These are phyloP conservation scores for Acleris holmiana DNA, from an alignment of 2,888 invertebrate species.

Conservation along the genomic window DNA sequence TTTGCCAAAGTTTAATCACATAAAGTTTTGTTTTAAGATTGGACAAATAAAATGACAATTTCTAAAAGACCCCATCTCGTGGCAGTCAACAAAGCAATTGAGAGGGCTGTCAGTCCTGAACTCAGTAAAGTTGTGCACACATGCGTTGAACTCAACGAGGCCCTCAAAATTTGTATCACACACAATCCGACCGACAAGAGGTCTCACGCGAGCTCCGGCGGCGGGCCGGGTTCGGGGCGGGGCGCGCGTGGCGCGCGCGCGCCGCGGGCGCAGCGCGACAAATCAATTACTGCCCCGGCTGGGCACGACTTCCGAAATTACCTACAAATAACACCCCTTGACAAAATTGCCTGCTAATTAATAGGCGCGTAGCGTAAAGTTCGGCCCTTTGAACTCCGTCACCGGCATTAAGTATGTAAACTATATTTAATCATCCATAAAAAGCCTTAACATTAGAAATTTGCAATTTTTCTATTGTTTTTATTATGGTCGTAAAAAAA, in stretches of 20 bases:
- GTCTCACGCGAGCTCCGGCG: constrained; percentile 65
- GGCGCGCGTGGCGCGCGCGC: constrained; percentile 52
- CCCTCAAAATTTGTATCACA: constrained; percentile 22
- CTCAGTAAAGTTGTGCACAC: constrained; percentile 34
- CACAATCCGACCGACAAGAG: constrained; percentile 49
- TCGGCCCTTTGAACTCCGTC: constrained; percentile 14
- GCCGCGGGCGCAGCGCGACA: constrained; percentile 64
- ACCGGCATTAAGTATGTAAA: constrained; percentile 2
- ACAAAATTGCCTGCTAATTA: constrained; percentile 72
- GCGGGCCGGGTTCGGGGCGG: constrained; percentile 55
- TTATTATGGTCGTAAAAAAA: too few relatives aligned
- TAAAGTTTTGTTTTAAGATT: too few relatives aligned
- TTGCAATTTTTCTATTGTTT: too few relatives aligned
- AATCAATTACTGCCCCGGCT: constrained; percentile 78
- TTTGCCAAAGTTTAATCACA: too few relatives aligned
- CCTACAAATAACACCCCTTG: constrained; percentile 74
- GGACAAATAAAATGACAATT: too few relatives aligned
- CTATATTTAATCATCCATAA: too few relatives aligned
- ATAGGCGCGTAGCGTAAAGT: constrained; percentile 56
- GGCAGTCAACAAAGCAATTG: constrained; percentile 28
- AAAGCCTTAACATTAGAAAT: too few relatives aligned
- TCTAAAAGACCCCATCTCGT: too few relatives aligned
- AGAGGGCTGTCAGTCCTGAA: constrained; percentile 22
- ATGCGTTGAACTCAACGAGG: constrained; percentile 36
- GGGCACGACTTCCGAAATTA: constrained; percentile 75